These are phyloP conservation scores for Thymelicus acteon DNA, from an alignment of 2,888 invertebrate genomes.

Conservation along the genomic window DNA sequence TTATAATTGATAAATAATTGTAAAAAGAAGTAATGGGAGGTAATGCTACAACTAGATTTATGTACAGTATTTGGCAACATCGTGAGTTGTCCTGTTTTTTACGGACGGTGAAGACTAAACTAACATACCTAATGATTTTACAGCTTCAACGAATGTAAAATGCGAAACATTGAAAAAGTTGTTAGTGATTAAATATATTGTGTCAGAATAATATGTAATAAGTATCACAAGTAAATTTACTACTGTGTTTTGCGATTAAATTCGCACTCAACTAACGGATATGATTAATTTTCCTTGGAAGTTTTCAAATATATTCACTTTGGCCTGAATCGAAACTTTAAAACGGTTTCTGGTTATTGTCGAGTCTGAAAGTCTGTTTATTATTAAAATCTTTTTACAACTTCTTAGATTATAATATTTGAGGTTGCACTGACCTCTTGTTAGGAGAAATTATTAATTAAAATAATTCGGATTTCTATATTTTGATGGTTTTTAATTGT, in stretches of 20 bases:
- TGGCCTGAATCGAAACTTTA: conserved; percentile 29
- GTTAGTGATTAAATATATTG: conserved; percentile 22
- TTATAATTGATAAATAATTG: not conserved
- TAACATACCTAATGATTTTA: conserved; percentile 11
- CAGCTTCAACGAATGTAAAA: not conserved
- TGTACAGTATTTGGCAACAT: conserved; percentile 14
- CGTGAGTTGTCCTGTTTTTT: conserved; percentile 5
- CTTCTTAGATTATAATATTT: conserved; percentile 14
- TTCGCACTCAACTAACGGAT: conserved; percentile 50
- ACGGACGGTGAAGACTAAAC: conserved; percentile 1
- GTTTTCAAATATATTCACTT: conserved; percentile 51
- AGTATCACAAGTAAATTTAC: conserved; percentile 30
- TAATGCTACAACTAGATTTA: not conserved
- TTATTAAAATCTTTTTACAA: conserved; percentile 28
- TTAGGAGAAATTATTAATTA: not conserved
- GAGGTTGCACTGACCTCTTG: not conserved
- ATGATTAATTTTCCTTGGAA: conserved; percentile 56
- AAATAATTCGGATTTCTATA: no score
- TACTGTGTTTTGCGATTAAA: conserved; percentile 43
- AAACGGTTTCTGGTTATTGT: conserved; percentile 37
- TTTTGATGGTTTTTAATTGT: no score
- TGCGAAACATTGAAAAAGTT: conserved; percentile 14
- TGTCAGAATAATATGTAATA: no score
- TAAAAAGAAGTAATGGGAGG: not conserved
- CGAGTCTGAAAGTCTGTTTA: conserved; percentile 30